These are phyloP conservation scores for Anableps anableps DNA, from an alignment of 2,797 vertebrate species.

Conservation along the genomic window DNA sequence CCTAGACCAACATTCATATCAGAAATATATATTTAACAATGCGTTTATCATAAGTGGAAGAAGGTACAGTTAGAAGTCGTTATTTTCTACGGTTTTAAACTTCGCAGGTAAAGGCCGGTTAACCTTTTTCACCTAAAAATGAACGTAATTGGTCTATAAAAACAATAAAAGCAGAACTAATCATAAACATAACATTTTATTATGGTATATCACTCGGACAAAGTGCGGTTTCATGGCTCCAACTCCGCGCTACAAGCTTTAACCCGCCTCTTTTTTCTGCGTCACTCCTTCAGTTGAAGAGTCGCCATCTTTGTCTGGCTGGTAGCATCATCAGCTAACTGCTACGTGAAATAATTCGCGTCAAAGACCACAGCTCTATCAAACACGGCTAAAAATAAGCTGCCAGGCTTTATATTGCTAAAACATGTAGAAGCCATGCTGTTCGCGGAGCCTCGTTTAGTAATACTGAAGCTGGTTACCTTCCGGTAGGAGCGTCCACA, in stretches of 20 bases:
- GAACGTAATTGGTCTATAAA: background rate
- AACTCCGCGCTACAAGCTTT: constrained; percentile 25
- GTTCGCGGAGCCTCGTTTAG: accelerated
- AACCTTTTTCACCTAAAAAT: background rate
- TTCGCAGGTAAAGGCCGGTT: background rate
- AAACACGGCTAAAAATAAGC: accelerated
- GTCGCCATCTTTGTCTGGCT: constrained; percentile 76
- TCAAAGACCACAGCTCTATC: background rate
- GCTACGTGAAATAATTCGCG: constrained; percentile 4
- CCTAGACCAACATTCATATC: background rate
- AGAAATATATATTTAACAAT: background rate
- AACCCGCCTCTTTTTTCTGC: constrained; percentile 72
- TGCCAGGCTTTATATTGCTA: accelerated
- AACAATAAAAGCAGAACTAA: background rate
- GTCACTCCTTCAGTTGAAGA: constrained; percentile 55
- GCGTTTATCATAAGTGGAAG: background rate
- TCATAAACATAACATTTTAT: background rate
- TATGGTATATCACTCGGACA: too few relatives aligned
- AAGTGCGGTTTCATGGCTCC: background rate
- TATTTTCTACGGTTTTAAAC: background rate
- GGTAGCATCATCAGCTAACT: constrained; percentile 49
- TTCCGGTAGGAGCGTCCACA: background rate
- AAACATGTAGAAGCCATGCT: accelerated
- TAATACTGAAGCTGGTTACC: constrained; percentile 34
- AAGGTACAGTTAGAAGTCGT: background rate